A percentile compares a stretch with the other conserved stretches of the same genome.
Conservation (phyloP, 1,140 invertebrate species). For the Sycophila sp. region DNA sequence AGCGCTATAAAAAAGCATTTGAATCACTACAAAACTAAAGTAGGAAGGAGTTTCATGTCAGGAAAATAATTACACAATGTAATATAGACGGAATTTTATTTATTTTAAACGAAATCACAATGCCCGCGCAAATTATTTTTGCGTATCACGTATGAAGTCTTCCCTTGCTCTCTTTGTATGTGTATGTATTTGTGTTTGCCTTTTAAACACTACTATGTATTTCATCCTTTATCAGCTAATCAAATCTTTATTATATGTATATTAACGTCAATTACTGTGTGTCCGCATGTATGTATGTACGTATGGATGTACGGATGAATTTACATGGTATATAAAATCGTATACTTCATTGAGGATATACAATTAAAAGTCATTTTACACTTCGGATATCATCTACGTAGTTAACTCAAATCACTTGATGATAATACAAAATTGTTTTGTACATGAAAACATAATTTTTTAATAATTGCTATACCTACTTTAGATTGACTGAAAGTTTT, state of each 20-base stretch:
- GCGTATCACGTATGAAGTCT: conserved; percentile 51
- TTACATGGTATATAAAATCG: conserved; percentile 37
- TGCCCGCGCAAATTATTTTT: conserved; percentile 56
- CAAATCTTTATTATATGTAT: conserved; percentile 35
- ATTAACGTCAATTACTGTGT: conserved; percentile 32
- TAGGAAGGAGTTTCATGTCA: no score
- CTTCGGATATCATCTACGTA: conserved; percentile 23
- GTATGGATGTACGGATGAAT: conserved; percentile 26
- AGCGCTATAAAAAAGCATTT: no score
- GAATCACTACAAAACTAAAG: no score
- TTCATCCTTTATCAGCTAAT: conserved; percentile 46
- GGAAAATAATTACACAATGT: conserved; percentile 32
- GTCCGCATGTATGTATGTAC: conserved; percentile 19
- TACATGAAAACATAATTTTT: conserved; percentile 23
- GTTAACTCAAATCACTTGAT: conserved; percentile 5
- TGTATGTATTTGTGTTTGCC: conserved; percentile 43
- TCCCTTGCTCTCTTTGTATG: conserved; percentile 43
- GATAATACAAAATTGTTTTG: conserved; percentile 10
- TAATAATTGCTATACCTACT: conserved; percentile 48
- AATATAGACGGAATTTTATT: conserved; percentile 58
- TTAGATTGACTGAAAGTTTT: conserved; percentile 50
- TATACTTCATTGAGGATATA: conserved; percentile 19
- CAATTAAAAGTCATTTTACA: conserved; percentile 26
- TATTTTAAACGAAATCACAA: conserved; percentile 58
- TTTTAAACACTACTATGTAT: conserved; percentile 48